Percentiles rank a stretch among this genome's conserved stretches.
phyloP scores from a whole-genome alignment of 1,140 invertebrate genomes.

The Sarcophaga bullata region DNA sequence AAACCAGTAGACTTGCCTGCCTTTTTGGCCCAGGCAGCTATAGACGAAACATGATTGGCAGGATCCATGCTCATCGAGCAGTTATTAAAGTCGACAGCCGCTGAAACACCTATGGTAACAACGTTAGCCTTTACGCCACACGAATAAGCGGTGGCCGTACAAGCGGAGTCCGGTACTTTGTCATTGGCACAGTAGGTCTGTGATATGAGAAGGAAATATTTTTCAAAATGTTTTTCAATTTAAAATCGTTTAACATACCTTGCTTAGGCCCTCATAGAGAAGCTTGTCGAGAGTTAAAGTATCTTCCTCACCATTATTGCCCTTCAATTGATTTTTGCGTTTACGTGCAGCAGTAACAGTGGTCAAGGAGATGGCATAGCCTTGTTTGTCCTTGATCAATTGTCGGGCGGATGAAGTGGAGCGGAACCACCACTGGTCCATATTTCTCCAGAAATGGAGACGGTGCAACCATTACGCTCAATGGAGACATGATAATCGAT shows the following conservation, averaged over 20 bases:
- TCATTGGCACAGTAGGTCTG: constrained; percentile 76
- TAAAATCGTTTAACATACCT: constrained; percentile 56
- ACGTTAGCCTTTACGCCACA: constrained; percentile 79
- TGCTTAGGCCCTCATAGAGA: constrained; percentile 75
- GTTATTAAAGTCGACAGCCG: constrained; percentile 71
- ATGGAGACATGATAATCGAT: too few species aligned
- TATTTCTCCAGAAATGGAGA: too few species aligned
- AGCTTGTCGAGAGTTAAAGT: constrained; percentile 79
- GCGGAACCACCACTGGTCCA: too few species aligned
- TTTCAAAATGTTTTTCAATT: background rate
- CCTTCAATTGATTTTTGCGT: constrained; percentile 71
- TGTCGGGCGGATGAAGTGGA: too few species aligned
- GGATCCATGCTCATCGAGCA: constrained; percentile 73
- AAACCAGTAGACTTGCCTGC: constrained; percentile 70
- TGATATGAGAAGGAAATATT: background rate
- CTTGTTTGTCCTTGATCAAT: constrained; percentile 72
- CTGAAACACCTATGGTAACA: constrained; percentile 74
- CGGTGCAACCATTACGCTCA: too few species aligned
- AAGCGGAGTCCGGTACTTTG: constrained; percentile 85
- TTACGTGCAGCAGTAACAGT: constrained; percentile 77
- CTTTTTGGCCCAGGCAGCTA: constrained; percentile 86
- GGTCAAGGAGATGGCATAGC: constrained; percentile 78
- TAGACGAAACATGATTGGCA: constrained; percentile 71
- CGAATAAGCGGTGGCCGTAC: constrained; percentile 76
- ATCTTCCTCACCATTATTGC: constrained; percentile 72